Evolutionary conservation across 2,888 invertebrate genomes (phyloP).

Genomic region (Lamellibrachia columna): DNA sequence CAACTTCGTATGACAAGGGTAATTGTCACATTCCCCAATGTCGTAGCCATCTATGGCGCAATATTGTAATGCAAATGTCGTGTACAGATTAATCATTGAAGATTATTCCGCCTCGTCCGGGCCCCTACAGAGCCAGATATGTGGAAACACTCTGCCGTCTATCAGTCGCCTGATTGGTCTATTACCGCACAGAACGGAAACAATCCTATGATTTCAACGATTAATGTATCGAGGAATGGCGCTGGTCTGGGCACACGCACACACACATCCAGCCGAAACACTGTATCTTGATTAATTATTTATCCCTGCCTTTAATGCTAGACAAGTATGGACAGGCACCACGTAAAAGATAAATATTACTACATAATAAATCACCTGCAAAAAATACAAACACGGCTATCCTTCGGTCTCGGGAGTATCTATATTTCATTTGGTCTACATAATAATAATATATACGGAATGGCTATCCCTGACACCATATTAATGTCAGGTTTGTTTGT

Average conservation of each 20-base stretch:
- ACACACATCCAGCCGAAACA: neutral
- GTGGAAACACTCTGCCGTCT: neutral
- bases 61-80: neutral
- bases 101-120: neutral
- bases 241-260: neutral
- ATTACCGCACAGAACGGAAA: neutral
- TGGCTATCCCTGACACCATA: too few relatives aligned
- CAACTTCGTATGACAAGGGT: too few relatives aligned
- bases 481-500: too few relatives aligned
- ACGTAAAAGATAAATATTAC: neutral
- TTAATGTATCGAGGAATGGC: neutral
- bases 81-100: neutral
- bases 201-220: neutral
- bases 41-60: too few relatives aligned
- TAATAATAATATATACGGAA: too few relatives aligned
- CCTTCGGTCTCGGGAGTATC: neutral
- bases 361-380: neutral
- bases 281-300: neutral
- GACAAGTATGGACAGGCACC: neutral
- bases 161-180: neutral
- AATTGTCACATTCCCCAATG: too few relatives aligned
- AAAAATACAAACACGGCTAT: neutral
- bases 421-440: neutral
- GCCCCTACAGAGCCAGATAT: neutral
- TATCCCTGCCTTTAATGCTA: neutral